Base-by-base conservation (phyloP, 2,113 vertebrate genomes). In the Sebastes fasciatus region DNA sequence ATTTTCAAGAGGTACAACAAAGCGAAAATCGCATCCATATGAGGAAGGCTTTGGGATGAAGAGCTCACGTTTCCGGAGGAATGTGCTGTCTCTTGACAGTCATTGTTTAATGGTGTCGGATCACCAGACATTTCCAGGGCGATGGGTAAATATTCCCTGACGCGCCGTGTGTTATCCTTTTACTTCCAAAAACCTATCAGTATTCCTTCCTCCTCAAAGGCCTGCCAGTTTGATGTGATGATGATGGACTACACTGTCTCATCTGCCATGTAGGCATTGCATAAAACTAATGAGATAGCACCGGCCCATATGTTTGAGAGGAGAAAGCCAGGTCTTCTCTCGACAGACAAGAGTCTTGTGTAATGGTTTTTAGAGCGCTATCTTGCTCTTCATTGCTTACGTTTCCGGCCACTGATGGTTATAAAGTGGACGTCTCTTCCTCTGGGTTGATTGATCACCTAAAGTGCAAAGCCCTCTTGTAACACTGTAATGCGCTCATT, bases 401-500 rank as follows among this genome's bases (percentile, higher is more conserved):
- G 68, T 92, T 90, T 93, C 89, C 82, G 79, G 86, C 54, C 86
- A 69, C 80, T 91, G 90, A 90, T 91, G 88, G 89, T 89, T 89
- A 91, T 83, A 88, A 91, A 92, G 90, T 88, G 85, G 79, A 85
- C 58, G 14, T 84, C 48, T 83, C 80, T 85, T 82, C 88, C 88
- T 85, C 79, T 19, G 79, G 74, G 67, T 78, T 91, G 94, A 94
- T 94, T 89, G 93, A 94, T 93, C 83, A 92, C 85, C 84, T 80
- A 80, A 89, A 91, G 84, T 88, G 91, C 88, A 66, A 65, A 83
- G 78, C 85, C 23, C 84, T 86, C 82, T 76, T 68, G 66, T 74
- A 76, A 78, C 68, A 74, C 62, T 79, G 81, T 90, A 90, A 88
- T 88, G 79, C 8, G 45, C 82, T 86, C 86, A 61, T 86, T 89